Evolutionary conservation across 1,140 invertebrate species (phyloP), one percentile per base, ranked within the genome.

Genomic region (Orius laevigatus): DNA sequence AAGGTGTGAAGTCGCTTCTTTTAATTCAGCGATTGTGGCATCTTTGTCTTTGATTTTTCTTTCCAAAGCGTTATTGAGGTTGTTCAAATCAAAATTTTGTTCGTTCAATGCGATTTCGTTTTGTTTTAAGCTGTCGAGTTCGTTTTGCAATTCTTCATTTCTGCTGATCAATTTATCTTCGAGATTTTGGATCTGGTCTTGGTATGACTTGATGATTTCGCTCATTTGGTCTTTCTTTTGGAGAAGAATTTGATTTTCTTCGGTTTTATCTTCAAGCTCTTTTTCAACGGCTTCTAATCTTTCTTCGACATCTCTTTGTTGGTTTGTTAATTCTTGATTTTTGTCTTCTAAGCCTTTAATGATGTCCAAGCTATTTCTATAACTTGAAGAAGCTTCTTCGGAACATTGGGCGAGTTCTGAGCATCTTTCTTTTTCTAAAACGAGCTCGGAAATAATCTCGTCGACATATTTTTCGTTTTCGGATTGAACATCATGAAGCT

Each of bases 361-460:
- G 3, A 25, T 25, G 3, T 25, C 25, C 8, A 25, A 25, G 8
- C 25, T 25, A 25, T 25, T 3, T 25, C 25, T 25, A 25, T 25
- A 25, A 25, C 3, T 4, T 4, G 25, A 25, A 25, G 25, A 25
- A 25, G 25, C 25, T 46, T 51, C 44, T 11, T 40, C n/a, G 3
- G 18, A 31, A n/a, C 14, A 33, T 31, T 46, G 43, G 32, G 43
- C 43, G 25, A 54, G 16, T 51, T 54, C 53, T 14, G 49, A 40
- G 34, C 49, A 46, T 33, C 53, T 36, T 38, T 55, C 49, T 32
- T 55, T 55, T 48, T 55, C 53, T 1, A 55, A 41, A 10, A 55
- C 48, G 15, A 55, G 18, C 25, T 55, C 53, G n/a, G 53, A 51
- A 18, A 55, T 51, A 5, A 55, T n/a, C 32, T 52, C 53, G 39